Base-by-base conservation (phyloP, 2,888 invertebrate species). In the Clostera curtula region DNA sequence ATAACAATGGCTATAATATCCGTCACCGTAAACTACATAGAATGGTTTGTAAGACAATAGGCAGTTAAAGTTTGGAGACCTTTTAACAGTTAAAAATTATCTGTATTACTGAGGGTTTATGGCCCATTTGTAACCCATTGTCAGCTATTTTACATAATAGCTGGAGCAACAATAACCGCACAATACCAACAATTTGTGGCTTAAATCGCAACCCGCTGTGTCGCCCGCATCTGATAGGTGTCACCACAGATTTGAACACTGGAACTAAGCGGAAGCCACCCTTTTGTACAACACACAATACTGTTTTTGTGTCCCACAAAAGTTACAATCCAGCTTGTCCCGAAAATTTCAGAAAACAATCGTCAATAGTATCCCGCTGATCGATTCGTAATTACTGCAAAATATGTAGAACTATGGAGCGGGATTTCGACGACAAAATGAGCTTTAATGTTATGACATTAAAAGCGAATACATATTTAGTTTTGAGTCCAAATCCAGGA, bases 311-410 rank as follows among this genome's bases (percentile, higher is more conserved):
- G 63, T 57, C 53, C 64, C 55, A 60, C 56, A 56, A 31, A 49
- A 53, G 34, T n/a, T n/a, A 57, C 60, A 65, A 73, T 65, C 60
- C 51, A 56, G 45, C 62, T 58, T 71, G 60, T 68, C 65, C 69
- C 65, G 63, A 71, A 70, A 63, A 55, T 44, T 56, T 40, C 47
- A 40, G 58, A 59, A 74, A 71, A 75, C 72, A 73, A 73, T 65
- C 47, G 49, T 36, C 42, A 46, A 46, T 50, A 59, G 58, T 67
- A 68, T 62, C 73, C 75, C 46, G 65, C 45, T 49, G 73, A 63
- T 64, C 51, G 57, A 67, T 54, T 52, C 54, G 57, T 67, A 72
- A 69, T 67, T 61, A 67, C 62, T 64, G 56, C 50, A 51, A 67
- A 67, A 72, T 66, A 68, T 72, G 65, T 57, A 49, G 56, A 55